These are phyloP conservation scores for Sylvicola fuscatus DNA, from an alignment of 2,888 invertebrate species.

Conservation along the genomic window DNA sequence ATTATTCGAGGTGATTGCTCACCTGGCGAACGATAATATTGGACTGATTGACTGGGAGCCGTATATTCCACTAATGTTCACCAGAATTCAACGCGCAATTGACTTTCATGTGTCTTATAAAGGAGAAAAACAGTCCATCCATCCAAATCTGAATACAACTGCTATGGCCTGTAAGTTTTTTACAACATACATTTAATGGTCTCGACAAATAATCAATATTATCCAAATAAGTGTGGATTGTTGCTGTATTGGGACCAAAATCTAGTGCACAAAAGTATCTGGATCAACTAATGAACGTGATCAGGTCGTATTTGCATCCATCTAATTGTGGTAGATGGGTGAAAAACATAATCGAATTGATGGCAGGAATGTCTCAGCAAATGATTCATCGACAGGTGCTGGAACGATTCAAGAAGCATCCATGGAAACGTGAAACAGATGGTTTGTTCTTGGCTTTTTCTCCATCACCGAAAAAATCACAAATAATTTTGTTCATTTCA, in stretches of 20 bases:
- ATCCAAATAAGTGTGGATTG: slow-evolving; percentile 31
- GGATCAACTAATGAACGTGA: slow-evolving; percentile 55
- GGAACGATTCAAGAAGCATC: slow-evolving; percentile 20
- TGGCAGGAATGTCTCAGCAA: slow-evolving; percentile 43
- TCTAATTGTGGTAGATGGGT: slow-evolving; percentile 76
- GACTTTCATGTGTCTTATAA: slow-evolving; percentile 62
- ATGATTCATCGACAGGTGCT: slow-evolving; percentile 34
- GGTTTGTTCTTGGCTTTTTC: slow-evolving; percentile 7
- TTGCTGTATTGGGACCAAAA: slow-evolving; percentile 41
- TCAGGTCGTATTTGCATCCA: slow-evolving; percentile 76
- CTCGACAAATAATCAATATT: background rate
- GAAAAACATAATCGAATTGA: slow-evolving; percentile 38
- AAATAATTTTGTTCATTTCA: slow-evolving; percentile 21
- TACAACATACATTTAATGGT: no score
- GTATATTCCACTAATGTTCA: slow-evolving; percentile 56
- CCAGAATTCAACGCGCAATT: slow-evolving; percentile 46
- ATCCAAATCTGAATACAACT: slow-evolving; percentile 21
- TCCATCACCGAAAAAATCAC: no score
- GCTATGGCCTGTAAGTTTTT: slow-evolving; percentile 8
- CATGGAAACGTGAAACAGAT: slow-evolving; percentile 22
- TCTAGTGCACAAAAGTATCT: slow-evolving; percentile 49
- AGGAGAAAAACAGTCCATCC: slow-evolving; percentile 33
- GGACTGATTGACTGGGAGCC: slow-evolving; percentile 80
- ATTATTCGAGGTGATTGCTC: background rate
- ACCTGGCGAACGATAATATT: slow-evolving; percentile 40